Base-by-base conservation (phyloP, 2,888 invertebrate species). In the Lepidonotus clava region DNA sequence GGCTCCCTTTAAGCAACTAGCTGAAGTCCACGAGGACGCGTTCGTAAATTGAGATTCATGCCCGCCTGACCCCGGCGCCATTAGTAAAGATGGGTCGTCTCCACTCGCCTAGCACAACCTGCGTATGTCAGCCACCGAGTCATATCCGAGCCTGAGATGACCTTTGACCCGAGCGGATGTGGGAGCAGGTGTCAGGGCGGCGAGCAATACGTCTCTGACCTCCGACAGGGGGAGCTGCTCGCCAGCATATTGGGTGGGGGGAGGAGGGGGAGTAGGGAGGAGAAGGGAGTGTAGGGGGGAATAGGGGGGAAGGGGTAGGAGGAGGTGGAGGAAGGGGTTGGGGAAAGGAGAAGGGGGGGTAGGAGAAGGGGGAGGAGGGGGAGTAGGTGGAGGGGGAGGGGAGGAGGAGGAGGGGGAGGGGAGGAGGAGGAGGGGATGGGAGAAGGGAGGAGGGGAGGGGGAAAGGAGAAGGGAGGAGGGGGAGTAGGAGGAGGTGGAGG, bases 1-100 rank as follows among this genome's bases (percentile, higher is more conserved):
- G n/a, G n/a, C n/a, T n/a, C n/a, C n/a, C n/a, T n/a, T n/a, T n/a
- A n/a, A n/a, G n/a, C 56, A 56, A 56, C 56, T 56, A n/a, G 56
- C n/a, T 11, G 56, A 8, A n/a, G 56, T 56, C 18, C n/a, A 56
- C n/a, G 11, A n/a, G 56, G 56, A 56, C 56, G 56, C n/a, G 11
- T 11, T 56, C 56, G 56, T n/a, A 56, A 56, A 56, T 56, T 56
- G 56, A 56, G 56, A 56, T 56, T 56, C 56, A 56, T 56, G n/a
- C 56, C 4, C 14, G n/a, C n/a, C 56, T 56, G 56, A 56, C 56
- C 11, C 56, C n/a, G 56, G 14, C 18, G 56, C 4, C 56, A n/a
- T 14, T n/a, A 56, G 8, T 56, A 24, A n/a, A n/a, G n/a, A n/a
- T n/a, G 21, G 61, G 61, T 4, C 56, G 56, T 8, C 56, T n/a